phyloP scores from a whole-genome alignment of 2,797 vertebrate species.

The Prunella strophiata region DNA sequence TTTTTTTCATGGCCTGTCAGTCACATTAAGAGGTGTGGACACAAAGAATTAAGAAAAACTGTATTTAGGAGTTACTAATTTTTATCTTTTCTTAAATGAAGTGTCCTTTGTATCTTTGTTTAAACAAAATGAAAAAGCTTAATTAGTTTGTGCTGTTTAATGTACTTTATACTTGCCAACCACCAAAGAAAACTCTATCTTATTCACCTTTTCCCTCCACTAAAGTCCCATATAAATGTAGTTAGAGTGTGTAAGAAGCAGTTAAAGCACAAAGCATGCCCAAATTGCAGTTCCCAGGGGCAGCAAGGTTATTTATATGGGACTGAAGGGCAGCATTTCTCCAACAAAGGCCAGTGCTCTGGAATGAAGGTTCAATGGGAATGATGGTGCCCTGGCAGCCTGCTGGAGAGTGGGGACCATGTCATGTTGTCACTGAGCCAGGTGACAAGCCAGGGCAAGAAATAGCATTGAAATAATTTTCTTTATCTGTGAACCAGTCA shows the following conservation, averaged over 20 bases:
- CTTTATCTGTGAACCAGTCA: neutral
- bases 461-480: neutral
- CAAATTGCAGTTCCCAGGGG: neutral
- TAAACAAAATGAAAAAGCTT: neutral
- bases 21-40: rapidly evolving
- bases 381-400: neutral
- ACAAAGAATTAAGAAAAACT: neutral
- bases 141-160: neutral
- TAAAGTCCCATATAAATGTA: rapidly evolving
- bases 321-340: neutral
- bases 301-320: neutral
- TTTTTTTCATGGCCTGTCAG: neutral
- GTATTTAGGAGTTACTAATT: rapidly evolving
- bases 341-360: neutral
- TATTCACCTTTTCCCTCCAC: rapidly evolving
- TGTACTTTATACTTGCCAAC: neutral
- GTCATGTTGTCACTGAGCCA: neutral
- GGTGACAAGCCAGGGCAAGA: neutral
- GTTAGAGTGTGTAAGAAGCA: rapidly evolving
- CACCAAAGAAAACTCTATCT: neutral
- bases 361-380: neutral
- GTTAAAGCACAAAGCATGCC: neutral
- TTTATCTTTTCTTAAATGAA: neutral
- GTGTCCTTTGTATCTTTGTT: neutral
- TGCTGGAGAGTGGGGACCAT: neutral